phyloP scores from a whole-genome alignment of 2,113 vertebrate species.

The Nesoenas mayeri region DNA sequence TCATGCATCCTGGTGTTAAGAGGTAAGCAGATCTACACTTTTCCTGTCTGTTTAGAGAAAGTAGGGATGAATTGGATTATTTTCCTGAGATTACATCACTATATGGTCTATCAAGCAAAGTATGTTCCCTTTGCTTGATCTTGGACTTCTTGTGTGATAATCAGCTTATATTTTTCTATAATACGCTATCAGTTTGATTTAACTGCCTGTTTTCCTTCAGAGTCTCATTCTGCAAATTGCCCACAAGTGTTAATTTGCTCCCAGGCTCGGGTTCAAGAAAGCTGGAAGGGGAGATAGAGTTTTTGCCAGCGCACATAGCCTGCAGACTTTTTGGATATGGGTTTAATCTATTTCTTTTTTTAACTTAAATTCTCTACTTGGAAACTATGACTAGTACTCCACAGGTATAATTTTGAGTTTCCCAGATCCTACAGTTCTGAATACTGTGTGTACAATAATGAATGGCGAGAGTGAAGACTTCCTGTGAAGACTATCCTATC shows the following conservation, averaged over 20 bases:
- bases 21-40: neutral
- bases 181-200: neutral
- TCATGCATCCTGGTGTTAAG: neutral
- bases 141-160: neutral
- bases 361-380: neutral
- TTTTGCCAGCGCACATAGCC: neutral
- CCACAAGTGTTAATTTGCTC: neutral
- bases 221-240: neutral
- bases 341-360: neutral
- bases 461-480: neutral
- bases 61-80: rapidly evolving
- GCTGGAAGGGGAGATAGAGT: neutral
- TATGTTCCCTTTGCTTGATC: neutral
- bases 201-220: neutral
- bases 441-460: neutral
- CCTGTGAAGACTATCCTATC: neutral
- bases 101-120: neutral
- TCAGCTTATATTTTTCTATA: neutral
- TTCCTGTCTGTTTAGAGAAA: neutral
- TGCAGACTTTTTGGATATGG: neutral
- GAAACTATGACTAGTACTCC: neutral
- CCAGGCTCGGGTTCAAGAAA: neutral
- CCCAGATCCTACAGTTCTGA: neutral
- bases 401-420: neutral
- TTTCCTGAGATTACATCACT: neutral